Evolutionary conservation across 2,113 vertebrate species (phyloP).

Genomic region (Proteles cristata): DNA sequence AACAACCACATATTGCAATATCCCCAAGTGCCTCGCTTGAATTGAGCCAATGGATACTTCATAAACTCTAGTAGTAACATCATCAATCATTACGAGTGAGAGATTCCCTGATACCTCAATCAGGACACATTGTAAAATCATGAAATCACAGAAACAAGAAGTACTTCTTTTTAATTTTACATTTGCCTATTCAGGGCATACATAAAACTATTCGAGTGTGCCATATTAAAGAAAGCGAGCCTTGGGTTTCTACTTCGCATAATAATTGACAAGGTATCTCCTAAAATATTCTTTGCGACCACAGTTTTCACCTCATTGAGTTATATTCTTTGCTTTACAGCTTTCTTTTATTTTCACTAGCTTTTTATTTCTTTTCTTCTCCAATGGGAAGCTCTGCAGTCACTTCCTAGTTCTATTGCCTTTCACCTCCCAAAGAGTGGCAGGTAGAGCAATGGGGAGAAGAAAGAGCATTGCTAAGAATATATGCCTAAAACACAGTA

Average conservation of each 20-base stretch:
- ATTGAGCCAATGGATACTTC: not conserved
- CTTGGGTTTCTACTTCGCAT: not conserved
- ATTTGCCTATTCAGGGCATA: not conserved
- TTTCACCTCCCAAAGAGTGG: constrained; percentile 1
- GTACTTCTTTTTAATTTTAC: not conserved
- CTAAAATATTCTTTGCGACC: not conserved
- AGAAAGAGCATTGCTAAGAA: not conserved
- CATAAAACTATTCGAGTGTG: not conserved
- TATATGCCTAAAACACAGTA: not conserved
- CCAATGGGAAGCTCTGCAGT: not conserved
- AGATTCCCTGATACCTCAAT: not conserved
- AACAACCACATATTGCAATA: constrained; percentile 8
- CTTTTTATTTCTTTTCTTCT: constrained; percentile 37
- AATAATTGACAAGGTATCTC: not conserved
- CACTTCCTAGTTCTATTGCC: not conserved
- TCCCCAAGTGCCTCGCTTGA: not conserved
- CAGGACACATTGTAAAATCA: not conserved
- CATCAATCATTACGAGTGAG: not conserved
- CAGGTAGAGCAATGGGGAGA: not conserved
- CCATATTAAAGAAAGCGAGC: not conserved
- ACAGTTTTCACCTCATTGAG: not conserved
- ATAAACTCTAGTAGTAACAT: not conserved
- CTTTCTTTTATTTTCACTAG: not conserved
- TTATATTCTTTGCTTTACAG: not conserved
- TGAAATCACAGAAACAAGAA: not conserved